Evolutionary conservation across 2,113 vertebrate species (phyloP).

Genomic region (Marmota flaviventris): DNA sequence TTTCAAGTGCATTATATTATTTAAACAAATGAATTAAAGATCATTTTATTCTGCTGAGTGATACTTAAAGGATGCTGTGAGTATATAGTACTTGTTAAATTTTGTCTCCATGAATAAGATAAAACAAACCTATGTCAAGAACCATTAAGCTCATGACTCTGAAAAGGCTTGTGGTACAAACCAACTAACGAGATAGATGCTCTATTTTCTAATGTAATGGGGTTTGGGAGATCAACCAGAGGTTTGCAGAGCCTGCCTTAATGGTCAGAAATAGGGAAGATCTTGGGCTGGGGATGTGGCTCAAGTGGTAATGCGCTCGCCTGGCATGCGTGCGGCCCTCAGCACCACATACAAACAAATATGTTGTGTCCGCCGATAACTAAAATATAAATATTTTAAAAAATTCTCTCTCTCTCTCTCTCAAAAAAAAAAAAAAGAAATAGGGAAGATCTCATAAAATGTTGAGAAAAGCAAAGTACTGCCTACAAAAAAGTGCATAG

Average conservation of each 20-base stretch:
- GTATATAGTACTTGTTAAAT: background rate
- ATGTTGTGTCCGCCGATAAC: too few relatives aligned
- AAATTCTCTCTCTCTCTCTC: too few relatives aligned
- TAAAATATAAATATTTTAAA: too few relatives aligned
- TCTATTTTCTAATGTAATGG: background rate
- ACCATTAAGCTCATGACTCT: background rate
- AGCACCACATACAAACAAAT: too few relatives aligned
- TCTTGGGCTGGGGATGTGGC: too few relatives aligned
- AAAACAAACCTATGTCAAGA: background rate
- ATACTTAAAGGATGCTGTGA: background rate
- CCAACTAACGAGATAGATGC: background rate
- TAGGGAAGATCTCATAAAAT: background rate
- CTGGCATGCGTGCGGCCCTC: too few relatives aligned
- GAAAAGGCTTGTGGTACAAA: background rate
- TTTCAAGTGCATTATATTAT: background rate
- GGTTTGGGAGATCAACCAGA: background rate
- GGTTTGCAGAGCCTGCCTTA: background rate
- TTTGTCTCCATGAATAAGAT: background rate
- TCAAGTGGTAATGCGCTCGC: too few relatives aligned
- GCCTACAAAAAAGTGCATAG: background rate
- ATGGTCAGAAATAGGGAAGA: background rate
- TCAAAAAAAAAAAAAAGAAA: background rate
- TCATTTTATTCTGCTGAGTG: background rate
- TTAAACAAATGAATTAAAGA: background rate
- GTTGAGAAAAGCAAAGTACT: background rate